Evolutionary conservation across 2,113 vertebrate species (phyloP).

Genomic region (Columbina picui): DNA sequence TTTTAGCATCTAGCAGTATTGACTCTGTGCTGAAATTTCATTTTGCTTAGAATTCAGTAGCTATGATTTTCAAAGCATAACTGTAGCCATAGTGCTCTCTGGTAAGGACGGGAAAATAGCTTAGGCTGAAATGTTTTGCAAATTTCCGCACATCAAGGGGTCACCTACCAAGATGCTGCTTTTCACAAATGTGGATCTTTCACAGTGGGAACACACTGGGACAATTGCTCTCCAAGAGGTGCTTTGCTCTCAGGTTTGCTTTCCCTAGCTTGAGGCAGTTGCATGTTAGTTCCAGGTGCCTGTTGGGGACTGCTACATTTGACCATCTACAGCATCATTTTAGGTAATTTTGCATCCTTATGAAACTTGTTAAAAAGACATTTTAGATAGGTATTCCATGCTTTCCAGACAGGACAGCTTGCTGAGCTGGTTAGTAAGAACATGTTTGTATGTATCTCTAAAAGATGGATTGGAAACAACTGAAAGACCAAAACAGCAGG

Average conservation of each 20-base stretch:
- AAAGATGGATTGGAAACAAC: neutral
- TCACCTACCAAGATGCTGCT: neutral
- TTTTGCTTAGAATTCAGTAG: neutral
- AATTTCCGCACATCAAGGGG: slow-evolving; percentile 13
- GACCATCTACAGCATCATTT: neutral
- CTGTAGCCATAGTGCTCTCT: neutral
- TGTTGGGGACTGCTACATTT: neutral
- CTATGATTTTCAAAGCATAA: neutral
- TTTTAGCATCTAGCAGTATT: neutral
- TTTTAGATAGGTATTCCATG: neutral
- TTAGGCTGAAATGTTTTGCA: slow-evolving; percentile 11
- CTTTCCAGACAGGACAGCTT: neutral
- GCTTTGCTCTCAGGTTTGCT: slow-evolving; percentile 9
- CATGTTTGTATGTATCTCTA: neutral
- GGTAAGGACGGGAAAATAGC: slow-evolving; percentile 11
- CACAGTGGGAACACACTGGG: neutral
- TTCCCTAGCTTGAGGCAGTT: neutral
- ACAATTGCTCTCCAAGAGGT: slow-evolving; percentile 10
- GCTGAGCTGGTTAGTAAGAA: neutral
- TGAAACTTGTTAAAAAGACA: slow-evolving; percentile 8
- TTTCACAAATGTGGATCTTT: slow-evolving; percentile 6
- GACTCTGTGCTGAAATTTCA: neutral
- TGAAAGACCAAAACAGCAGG: neutral
- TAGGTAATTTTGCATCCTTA: neutral
- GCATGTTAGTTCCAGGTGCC: neutral